Evolutionary conservation across 1,140 invertebrate species (phyloP).

Genomic region (Halyomorpha halys): DNA sequence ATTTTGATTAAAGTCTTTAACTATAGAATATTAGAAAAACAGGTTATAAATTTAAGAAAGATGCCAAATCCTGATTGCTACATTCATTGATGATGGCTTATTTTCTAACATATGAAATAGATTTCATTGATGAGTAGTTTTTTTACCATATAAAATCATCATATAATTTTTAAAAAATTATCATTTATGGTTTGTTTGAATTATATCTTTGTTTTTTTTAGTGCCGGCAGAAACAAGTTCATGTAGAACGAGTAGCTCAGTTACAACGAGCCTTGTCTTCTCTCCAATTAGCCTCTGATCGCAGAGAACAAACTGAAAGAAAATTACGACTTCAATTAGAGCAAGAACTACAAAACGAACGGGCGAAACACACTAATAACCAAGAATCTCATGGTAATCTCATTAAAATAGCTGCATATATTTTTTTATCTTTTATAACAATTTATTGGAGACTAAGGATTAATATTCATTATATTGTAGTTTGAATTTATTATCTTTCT

Average conservation of each 20-base stretch:
- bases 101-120: too few species aligned
- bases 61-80: too few species aligned
- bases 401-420: background rate
- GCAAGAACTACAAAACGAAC: slow-evolving; percentile 59
- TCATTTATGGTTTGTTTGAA: background rate
- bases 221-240: slow-evolving; percentile 72
- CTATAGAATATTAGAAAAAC: too few species aligned
- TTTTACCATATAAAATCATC: background rate
- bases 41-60: too few species aligned
- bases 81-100: too few species aligned
- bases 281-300: slow-evolving; percentile 69
- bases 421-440: background rate
- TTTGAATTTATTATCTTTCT: too few species aligned
- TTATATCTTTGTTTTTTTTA: slow-evolving; percentile 32
- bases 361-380: slow-evolving; percentile 36
- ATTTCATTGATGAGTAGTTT: too few species aligned
- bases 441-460: too few species aligned
- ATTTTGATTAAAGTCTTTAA: too few species aligned
- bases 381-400: slow-evolving; percentile 28
- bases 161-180: background rate
- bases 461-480: too few species aligned
- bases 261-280: slow-evolving; percentile 73
- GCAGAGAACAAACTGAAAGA: slow-evolving; percentile 71
- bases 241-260: slow-evolving; percentile 72
- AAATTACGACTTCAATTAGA: slow-evolving; percentile 69